phyloP scores from a whole-genome alignment of 2,113 vertebrate species.

The Archocentrus centrarchus region DNA sequence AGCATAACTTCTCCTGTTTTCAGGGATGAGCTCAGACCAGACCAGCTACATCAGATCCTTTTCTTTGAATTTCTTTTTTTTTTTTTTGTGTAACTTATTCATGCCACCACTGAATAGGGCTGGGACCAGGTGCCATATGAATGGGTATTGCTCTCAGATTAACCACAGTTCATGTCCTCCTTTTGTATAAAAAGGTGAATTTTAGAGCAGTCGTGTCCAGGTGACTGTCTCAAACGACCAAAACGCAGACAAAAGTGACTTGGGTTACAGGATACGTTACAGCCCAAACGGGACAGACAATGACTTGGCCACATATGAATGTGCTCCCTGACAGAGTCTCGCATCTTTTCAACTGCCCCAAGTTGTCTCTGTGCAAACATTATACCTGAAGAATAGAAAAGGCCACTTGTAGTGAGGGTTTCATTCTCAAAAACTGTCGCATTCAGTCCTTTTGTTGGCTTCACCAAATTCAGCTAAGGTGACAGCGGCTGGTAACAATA shows the following conservation, averaged over 20 bases:
- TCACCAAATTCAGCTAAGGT: conserved; percentile 8
- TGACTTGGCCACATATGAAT: conserved; percentile 68
- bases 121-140: conserved; percentile 72
- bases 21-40: conserved; percentile 60
- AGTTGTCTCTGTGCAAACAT: conserved; percentile 72
- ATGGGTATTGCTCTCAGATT: conserved; percentile 71
- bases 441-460: conserved; percentile 32
- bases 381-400: conserved; percentile 59
- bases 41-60: conserved; percentile 64
- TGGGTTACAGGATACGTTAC: conserved; percentile 77
- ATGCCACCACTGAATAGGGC: conserved; percentile 64
- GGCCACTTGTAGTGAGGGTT: conserved; percentile 56
- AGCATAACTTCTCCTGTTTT: conserved; percentile 54
- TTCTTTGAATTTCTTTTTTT: conserved; percentile 38
- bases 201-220: conserved; percentile 70
- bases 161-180: conserved; percentile 66
- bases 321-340: conserved; percentile 54
- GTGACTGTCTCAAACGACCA: conserved; percentile 65
- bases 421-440: conserved; percentile 41
- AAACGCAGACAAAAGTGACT: conserved; percentile 76
- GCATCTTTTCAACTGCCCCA: conserved; percentile 64
- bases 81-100: conserved; percentile 54
- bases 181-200: conserved; percentile 77
- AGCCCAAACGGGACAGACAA: conserved; percentile 68
- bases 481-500: conserved; percentile 22